Percentiles rank a stretch among this genome's conserved stretches.
Evolutionary conservation across 92 coral and sea anemone genomes (phyloP).

Genomic region (Porites rus): DNA sequence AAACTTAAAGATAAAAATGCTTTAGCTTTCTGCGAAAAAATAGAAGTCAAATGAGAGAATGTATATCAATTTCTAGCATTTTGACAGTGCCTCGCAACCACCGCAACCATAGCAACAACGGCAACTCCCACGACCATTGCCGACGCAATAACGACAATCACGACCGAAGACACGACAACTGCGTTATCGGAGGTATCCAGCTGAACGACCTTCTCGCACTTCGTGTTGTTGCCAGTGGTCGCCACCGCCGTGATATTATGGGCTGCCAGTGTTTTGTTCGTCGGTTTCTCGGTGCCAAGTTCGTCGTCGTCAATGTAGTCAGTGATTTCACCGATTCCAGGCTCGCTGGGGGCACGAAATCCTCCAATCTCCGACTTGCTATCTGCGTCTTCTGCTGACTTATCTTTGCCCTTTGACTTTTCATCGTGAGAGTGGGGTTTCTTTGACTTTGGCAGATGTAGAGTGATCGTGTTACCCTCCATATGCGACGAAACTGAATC

Average conservation of each 20-base stretch:
- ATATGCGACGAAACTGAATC: conserved; percentile 74
- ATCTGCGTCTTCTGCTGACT: conserved; percentile 45
- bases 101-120: conserved; percentile 99
- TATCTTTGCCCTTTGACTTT: conserved; percentile 30
- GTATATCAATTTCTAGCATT: conserved; percentile 72
- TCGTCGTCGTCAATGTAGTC: conserved; percentile 82
- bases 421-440: conserved; percentile 37
- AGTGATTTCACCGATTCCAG: conserved; percentile 77
- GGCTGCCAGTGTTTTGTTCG: conserved; percentile 76
- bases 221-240: conserved; percentile 79
- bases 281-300: conserved; percentile 43
- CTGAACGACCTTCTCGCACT: conserved; percentile 95
- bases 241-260: conserved; percentile 84
- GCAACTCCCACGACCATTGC: conserved; percentile 99
- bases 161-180: conserved; percentile 99
- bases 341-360: conserved; percentile 3
- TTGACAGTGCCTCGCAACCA: conserved; percentile 99
- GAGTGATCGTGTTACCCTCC: conserved; percentile 77
- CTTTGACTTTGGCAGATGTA: conserved; percentile 80
- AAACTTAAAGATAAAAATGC: conserved; percentile 23
- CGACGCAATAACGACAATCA: conserved; percentile 99
- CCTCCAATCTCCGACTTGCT: conserved; percentile 68
- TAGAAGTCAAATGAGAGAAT: neutral
- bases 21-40: conserved; percentile 6
- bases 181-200: conserved; percentile 99